Base-by-base conservation (phyloP, 92 coral and sea anemone genomes). In the Galaxea fascicularis region DNA sequence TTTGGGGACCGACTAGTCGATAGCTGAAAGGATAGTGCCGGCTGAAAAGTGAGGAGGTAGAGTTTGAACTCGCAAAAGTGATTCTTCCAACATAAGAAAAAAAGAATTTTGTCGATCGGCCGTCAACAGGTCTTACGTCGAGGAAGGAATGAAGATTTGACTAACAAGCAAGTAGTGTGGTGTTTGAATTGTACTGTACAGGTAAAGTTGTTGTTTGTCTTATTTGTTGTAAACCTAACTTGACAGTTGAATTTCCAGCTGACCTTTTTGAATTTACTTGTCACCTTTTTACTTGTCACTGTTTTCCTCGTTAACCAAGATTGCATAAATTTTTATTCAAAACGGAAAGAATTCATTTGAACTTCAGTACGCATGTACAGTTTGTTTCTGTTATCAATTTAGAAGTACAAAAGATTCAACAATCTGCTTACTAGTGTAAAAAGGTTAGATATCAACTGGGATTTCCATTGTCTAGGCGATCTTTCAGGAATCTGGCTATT, bases 391-490 rank as follows among this genome's bases (percentile, higher is more conserved):
- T 62, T 62, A 25, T 62, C 67, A 62, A 62, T n/a, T 62, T 1
- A 62, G 31, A 62, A 62, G 67, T 21, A 62, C 67, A 62, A 62
- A 62, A 62, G 67, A 22, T 62, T 62, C 67, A 62, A 62, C n/a
- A 62, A 21, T 62, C 67, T 62, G 67, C 31, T 62, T 62, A 22
- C 67, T 62, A 8, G 67, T 62, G 67, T 62, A 62, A 62, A 62
- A 62, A 22, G 67, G 67, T 21, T 10, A 21, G 10, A 62, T 21
- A 62, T 22, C 29, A 22, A 12, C 31, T 5, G 22, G 25, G 67
- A 62, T 62, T 62, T 62, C 4, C 67, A 62, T 62, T 8, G 67
- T 22, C 24, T 21, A 62, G 67, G 31, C 7, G 25, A 62, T 62
- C 67, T 18, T 12, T 7, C 7, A 13, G 53, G 13, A 47, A 6